Conservation (phyloP, 2,888 invertebrate genomes). For the Saturnia japonica region DNA sequence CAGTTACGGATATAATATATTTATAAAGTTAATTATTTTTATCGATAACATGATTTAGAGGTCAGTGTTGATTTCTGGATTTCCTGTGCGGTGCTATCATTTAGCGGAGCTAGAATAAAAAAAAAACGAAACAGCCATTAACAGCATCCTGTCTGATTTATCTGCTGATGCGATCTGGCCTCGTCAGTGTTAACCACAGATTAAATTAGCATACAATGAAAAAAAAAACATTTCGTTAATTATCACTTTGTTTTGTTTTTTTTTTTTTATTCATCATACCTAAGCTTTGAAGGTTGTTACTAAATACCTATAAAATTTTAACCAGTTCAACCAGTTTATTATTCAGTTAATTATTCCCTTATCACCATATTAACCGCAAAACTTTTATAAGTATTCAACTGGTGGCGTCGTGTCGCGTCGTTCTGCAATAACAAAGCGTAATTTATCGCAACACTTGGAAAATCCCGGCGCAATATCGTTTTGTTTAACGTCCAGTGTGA, state of each 20-base stretch:
- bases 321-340: background rate
- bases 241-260: background rate
- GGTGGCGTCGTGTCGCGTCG: constrained; percentile 22
- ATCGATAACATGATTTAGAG: background rate
- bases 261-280: background rate
- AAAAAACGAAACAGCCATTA: constrained; percentile 2
- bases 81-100: constrained; percentile 4
- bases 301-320: background rate
- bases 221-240: background rate
- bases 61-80: background rate
- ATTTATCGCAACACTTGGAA: constrained; percentile 36
- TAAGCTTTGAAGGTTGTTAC: background rate
- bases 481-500: constrained; percentile 25
- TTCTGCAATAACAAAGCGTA: constrained; percentile 37
- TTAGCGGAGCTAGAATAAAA: background rate
- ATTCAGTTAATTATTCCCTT: background rate
- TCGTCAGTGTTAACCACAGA: background rate
- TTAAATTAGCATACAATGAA: constrained; percentile 6
- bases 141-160: constrained; percentile 4
- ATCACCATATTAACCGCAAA: constrained; percentile 25
- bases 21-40: background rate
- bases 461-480: constrained; percentile 36
- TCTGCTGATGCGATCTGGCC: background rate
- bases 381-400: constrained; percentile 31
- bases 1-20: background rate